Conservation (phyloP, 2,113 vertebrate genomes). For the Cryptotis parvus region DNA sequence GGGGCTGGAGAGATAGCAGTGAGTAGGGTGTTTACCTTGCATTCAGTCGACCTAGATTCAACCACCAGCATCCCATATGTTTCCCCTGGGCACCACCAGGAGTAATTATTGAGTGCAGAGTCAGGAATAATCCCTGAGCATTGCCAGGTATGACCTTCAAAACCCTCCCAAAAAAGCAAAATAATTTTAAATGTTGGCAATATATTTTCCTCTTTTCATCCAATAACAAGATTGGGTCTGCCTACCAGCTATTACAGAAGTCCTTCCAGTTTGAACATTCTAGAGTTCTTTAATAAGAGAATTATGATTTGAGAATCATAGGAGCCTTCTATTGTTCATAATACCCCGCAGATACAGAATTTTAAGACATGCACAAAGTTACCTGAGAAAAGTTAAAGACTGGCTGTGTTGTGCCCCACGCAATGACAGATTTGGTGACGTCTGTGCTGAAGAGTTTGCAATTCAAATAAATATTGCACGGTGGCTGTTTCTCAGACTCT, state of each 20-base stretch:
- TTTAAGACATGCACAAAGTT: conserved; percentile 43
- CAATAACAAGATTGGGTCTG: not conserved
- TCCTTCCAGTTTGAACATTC: not conserved
- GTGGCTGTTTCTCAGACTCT: conserved; percentile 56
- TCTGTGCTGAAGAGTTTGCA: conserved; percentile 95
- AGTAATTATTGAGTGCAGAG: too few relatives aligned
- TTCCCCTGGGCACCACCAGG: too few relatives aligned
- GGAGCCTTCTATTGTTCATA: not conserved
- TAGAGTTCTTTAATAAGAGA: conserved; percentile 28
- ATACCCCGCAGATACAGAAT: not conserved
- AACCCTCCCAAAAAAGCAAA: not conserved
- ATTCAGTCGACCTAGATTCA: too few relatives aligned
- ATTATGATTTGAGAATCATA: conserved; percentile 44
- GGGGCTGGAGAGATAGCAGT: too few relatives aligned
- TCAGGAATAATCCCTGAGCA: too few relatives aligned
- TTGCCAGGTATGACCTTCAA: too few relatives aligned
- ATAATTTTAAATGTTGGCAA: conserved; percentile 24
- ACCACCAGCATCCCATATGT: too few relatives aligned
- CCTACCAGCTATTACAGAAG: not conserved
- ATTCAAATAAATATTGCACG: conserved; percentile 93
- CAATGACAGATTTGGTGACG: conserved; percentile 88
- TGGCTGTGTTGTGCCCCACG: conserved; percentile 92
- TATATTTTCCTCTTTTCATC: not conserved
- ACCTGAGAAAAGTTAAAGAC: conserved; percentile 95
- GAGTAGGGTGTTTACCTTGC: too few relatives aligned